phyloP scores from a whole-genome alignment of 2,113 vertebrate genomes.

The Vidua macroura region DNA sequence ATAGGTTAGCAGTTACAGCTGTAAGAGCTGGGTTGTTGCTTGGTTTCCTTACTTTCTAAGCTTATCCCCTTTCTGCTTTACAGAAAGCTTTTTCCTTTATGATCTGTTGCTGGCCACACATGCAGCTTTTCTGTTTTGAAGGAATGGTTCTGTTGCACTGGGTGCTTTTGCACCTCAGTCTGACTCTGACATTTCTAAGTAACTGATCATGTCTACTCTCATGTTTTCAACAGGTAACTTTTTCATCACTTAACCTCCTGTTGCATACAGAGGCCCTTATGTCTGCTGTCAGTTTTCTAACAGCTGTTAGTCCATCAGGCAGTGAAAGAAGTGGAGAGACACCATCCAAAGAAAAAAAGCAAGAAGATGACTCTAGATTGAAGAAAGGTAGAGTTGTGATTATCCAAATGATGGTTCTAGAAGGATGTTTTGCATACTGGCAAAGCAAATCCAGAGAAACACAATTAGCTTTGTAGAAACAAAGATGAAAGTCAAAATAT shows the following conservation, averaged over 20 bases:
- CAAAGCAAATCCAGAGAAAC: not conserved
- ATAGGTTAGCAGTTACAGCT: not conserved
- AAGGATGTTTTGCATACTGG: not conserved
- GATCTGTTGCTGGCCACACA: not conserved
- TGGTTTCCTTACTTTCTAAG: not conserved
- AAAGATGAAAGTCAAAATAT: not conserved
- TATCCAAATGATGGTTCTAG: not conserved
- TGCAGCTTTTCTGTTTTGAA: not conserved
- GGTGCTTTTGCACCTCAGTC: not conserved
- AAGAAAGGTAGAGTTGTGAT: constrained; percentile 74
- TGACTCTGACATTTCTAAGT: not conserved
- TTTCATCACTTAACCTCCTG: constrained; percentile 89
- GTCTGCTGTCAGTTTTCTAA: constrained; percentile 85
- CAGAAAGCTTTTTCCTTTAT: not conserved
- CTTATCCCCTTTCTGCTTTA: not conserved
- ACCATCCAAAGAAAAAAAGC: constrained; percentile 51
- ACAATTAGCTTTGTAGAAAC: not conserved
- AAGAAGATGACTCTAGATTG: constrained; percentile 41
- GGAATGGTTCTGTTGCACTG: not conserved
- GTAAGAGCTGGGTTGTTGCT: not conserved
- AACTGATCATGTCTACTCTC: not conserved
- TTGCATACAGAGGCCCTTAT: constrained; percentile 91
- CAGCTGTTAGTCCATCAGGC: constrained; percentile 69
- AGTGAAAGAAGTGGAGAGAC: not conserved
- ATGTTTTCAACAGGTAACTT: constrained; percentile 80